phyloP scores from a whole-genome alignment of 2,113 vertebrate species.

The Scophthalmus maximus region DNA sequence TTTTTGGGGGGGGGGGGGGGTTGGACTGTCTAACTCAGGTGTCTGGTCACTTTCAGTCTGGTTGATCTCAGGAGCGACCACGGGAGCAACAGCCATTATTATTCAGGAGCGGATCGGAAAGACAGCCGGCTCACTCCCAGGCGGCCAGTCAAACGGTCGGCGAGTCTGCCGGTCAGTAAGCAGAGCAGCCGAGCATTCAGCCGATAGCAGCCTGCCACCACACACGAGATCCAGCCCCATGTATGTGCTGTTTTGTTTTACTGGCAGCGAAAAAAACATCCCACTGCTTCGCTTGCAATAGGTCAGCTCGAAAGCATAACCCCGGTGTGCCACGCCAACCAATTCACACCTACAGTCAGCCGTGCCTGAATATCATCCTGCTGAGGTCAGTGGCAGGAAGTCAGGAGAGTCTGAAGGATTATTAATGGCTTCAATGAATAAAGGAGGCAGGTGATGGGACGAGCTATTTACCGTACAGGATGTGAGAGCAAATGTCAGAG shows the following conservation, averaged over 20 bases:
- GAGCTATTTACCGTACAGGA: not conserved
- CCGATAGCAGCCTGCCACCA: not conserved
- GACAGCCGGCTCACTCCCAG: slow-evolving; percentile 35
- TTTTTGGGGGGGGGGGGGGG: too few species aligned
- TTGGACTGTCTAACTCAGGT: slow-evolving; percentile 39
- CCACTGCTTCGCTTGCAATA: not conserved
- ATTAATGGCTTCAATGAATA: not conserved
- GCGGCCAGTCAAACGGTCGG: slow-evolving; percentile 22
- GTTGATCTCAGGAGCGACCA: slow-evolving; percentile 50
- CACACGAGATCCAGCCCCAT: not conserved
- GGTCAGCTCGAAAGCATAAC: not conserved
- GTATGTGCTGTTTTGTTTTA: not conserved
- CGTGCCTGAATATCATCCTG: slow-evolving; percentile 5
- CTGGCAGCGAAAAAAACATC: not conserved
- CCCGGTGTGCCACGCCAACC: not conserved
- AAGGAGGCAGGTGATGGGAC: slow-evolving; percentile 10
- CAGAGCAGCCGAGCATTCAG: slow-evolving; percentile 12
- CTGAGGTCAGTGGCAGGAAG: not conserved
- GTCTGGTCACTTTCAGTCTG: slow-evolving; percentile 44
- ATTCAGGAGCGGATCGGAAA: slow-evolving; percentile 55
- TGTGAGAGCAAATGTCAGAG: slow-evolving; percentile 29
- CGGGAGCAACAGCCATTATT: slow-evolving; percentile 55
- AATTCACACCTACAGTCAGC: not conserved
- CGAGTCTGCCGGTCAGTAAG: not conserved
- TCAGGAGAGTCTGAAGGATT: slow-evolving; percentile 3